phyloP scores from a whole-genome alignment of 2,888 invertebrate genomes.

The Eucriotettix oculatus region DNA sequence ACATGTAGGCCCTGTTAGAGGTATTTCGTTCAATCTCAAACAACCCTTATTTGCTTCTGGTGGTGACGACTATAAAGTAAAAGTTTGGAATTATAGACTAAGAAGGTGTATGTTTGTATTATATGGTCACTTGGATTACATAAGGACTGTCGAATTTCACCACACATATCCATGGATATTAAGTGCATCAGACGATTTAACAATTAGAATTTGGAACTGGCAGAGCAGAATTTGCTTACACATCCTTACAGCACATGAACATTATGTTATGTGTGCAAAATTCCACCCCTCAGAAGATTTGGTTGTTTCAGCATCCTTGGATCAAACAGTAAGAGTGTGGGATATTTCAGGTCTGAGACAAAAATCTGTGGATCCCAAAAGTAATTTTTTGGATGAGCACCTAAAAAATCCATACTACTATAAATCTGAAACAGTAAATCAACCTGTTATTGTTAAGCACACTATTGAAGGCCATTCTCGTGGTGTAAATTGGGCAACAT shows the following conservation, averaged over 20 bases:
- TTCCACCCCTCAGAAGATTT: conserved; percentile 94
- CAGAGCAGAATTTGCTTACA: conserved; percentile 93
- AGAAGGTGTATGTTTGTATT: conserved; percentile 90
- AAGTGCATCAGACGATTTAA: conserved; percentile 97
- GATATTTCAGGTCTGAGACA: conserved; percentile 90
- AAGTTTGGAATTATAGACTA: conserved; percentile 98
- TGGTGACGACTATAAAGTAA: conserved; percentile 98
- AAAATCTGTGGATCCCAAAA: conserved; percentile 94
- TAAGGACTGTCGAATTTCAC: conserved; percentile 92
- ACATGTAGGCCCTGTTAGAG: conserved; percentile 96
- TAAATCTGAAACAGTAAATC: conserved; percentile 30
- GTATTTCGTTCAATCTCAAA: conserved; percentile 93
- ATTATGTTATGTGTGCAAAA: conserved; percentile 98
- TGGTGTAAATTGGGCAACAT: conserved; percentile 97
- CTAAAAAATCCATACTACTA: conserved; percentile 40
- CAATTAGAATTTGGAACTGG: conserved; percentile 99
- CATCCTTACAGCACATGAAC: conserved; percentile 91
- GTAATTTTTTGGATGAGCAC: conserved; percentile 63
- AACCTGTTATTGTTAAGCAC: conserved; percentile 79
- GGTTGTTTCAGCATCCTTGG: conserved; percentile 90
- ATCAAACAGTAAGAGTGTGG: conserved; percentile 97
- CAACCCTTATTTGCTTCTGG: conserved; percentile 98
- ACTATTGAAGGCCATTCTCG: conserved; percentile 87
- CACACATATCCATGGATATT: conserved; percentile 99
- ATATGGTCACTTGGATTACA: conserved; percentile 94